These are phyloP conservation scores for Macrostomum cliftonense DNA, from an alignment of 2,888 invertebrate species.

Conservation along the genomic window DNA sequence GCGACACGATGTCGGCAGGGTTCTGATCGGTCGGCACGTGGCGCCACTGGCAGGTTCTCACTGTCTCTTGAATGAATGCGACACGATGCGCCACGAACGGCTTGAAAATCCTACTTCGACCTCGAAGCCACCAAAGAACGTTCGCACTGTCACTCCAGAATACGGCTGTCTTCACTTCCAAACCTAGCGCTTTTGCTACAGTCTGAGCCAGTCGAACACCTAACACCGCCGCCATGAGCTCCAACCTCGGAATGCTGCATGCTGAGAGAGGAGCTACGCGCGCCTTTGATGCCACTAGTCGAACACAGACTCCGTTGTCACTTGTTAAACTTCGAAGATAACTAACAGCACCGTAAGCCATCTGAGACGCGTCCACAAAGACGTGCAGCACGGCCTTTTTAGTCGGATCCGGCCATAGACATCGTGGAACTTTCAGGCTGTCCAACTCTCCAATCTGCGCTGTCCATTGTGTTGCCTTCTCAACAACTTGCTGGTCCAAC, in stretches of 20 bases:
- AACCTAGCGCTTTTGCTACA: neutral
- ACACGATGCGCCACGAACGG: conserved; percentile 8
- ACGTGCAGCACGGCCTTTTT: neutral
- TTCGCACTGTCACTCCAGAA: conserved; percentile 11
- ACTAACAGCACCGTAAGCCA: conserved; percentile 6
- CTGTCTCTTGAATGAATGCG: conserved; percentile 4
- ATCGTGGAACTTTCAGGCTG: neutral
- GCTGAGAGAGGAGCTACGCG: conserved; percentile 5
- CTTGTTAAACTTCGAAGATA: neutral
- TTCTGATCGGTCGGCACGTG: conserved; percentile 7
- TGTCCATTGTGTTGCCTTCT: conserved; percentile 1
- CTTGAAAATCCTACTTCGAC: conserved; percentile 4
- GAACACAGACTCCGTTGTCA: too few relatives aligned
- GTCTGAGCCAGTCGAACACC: neutral
- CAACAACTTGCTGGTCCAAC: neutral
- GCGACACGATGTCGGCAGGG: conserved; percentile 8
- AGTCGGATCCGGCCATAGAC: neutral
- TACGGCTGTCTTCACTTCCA: neutral
- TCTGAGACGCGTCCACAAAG: conserved; percentile 8
- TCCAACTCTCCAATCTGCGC: conserved; percentile 1
- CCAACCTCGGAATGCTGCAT: conserved; percentile 8
- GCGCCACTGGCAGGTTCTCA: conserved; percentile 7
- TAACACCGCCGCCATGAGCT: conserved; percentile 3
- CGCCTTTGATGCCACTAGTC: conserved; percentile 3
- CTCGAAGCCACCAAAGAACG: conserved; percentile 7